Evolutionary conservation across 1,140 invertebrate genomes (phyloP), one percentile per base, ranked within the genome.

Genomic region (Sinella curviseta): DNA sequence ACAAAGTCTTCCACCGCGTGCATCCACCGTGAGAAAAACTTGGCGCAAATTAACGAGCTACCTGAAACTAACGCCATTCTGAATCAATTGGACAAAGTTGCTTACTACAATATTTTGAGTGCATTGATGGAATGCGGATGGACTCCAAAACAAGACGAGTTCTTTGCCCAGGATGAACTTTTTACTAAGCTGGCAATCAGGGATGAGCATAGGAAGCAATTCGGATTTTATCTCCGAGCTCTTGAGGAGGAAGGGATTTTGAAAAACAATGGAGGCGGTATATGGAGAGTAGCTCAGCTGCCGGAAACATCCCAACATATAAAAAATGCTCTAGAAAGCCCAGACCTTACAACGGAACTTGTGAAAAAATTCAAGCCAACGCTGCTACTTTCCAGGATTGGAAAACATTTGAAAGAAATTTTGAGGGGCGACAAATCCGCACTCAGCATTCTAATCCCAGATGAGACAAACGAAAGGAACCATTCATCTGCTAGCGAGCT

Each of bases 121-220:
- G 57, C 39, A 60, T 76, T 79, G 20, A 75, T 75, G 48, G 28
- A 75, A 36, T 28, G 48, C 2, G 73, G 73, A n/a, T 79, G 70
- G 73, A 28, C 34, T 1, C 78, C 77, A 8, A 48, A 79, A 34
- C 31, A 30, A 0, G 33, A 48, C 16, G 57, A 67, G 36, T 14
- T 30, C 12, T 73, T 60, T 60, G 24, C 4, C 12, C 8, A 60
- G 24, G 57, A 60, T 3, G 24, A 26, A 8, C 24, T 60, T 3
- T 16, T 60, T n/a, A 12, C 8, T 3, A 16, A 12, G 24, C 57
- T 60, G 14, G 24, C 8, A 3, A 60, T 60, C 24, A 26, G 4
- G 24, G 24, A 60, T 8, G 12, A 60, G 24, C 57, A 60, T 60
- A 60, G 14, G 24, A 12, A 60, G 24, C 4, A n/a, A 4, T 60